Conservation (phyloP, 1,140 invertebrate species). For the Lamellibrachia luymesi region DNA sequence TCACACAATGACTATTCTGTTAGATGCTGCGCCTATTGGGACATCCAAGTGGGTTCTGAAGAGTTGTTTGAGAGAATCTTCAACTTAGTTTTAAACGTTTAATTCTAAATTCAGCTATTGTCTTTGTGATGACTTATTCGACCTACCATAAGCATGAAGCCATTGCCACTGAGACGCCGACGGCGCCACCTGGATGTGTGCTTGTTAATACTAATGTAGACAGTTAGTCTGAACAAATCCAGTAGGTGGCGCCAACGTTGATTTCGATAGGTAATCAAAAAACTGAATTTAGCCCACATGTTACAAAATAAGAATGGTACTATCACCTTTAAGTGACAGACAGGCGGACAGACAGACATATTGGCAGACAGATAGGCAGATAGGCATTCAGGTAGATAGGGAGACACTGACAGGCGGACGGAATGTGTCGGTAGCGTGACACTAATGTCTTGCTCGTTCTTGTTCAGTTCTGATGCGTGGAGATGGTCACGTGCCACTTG, state of each 20-base stretch:
- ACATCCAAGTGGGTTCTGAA: neutral
- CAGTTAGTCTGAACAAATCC: neutral
- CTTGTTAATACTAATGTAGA: neutral
- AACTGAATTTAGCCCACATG: no score
- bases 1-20: neutral
- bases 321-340: neutral
- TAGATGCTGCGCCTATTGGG: neutral
- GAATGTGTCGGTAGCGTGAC: neutral
- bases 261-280: neutral
- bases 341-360: neutral
- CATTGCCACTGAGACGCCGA: neutral
- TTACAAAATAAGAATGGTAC: no score
- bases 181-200: neutral
- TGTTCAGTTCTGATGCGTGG: slow-evolving; percentile 10
- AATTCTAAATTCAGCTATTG: neutral
- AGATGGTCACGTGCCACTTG: slow-evolving; percentile 23
- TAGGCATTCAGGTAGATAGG: neutral
- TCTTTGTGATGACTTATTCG: no score
- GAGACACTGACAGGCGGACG: neutral
- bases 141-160: no score
- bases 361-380: neutral
- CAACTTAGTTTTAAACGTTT: neutral
- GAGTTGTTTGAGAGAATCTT: neutral
- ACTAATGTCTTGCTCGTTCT: neutral
- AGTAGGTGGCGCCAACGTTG: neutral